Evolutionary conservation across 2,888 invertebrate species (phyloP).

Genomic region (Phaonia tiefii): DNA sequence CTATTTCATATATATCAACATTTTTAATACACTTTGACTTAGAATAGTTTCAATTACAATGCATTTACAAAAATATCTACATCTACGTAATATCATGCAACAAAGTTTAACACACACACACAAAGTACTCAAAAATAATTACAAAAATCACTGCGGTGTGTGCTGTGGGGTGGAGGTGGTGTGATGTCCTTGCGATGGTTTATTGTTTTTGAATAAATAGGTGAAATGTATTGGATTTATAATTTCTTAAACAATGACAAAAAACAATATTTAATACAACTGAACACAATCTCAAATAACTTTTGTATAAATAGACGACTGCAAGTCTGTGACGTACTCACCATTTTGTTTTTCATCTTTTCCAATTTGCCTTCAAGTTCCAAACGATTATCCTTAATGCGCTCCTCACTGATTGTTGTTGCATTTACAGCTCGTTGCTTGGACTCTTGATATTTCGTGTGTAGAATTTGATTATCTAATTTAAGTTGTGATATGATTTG

Average conservation of each 20-base stretch:
- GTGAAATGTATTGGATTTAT: slow-evolving; percentile 41
- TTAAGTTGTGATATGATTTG: slow-evolving; percentile 69
- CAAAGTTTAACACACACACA: not conserved
- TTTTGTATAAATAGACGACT: not conserved
- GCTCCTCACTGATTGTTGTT: slow-evolving; percentile 72
- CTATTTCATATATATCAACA: too few relatives aligned
- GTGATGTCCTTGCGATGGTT: slow-evolving; percentile 61
- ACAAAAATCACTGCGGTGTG: slow-evolving; percentile 53
- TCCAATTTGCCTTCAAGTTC: slow-evolving; percentile 89
- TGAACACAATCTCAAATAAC: slow-evolving; percentile 20
- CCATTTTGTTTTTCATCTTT: slow-evolving; percentile 91
- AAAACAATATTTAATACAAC: slow-evolving; percentile 29
- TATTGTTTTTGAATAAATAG: not conserved
- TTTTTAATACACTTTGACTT: too few relatives aligned
- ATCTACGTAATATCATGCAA: slow-evolving; percentile 22
- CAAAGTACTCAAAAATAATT: slow-evolving; percentile 24
- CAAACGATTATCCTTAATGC: slow-evolving; percentile 78
- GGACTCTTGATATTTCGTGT: slow-evolving; percentile 77
- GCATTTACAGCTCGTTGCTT: slow-evolving; percentile 72
- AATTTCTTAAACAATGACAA: slow-evolving; percentile 22
- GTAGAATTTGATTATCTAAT: slow-evolving; percentile 76
- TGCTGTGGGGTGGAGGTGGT: not conserved
- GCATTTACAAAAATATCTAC: not conserved
- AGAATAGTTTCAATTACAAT: not conserved
- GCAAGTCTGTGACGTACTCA: slow-evolving; percentile 82